phyloP scores from a whole-genome alignment of 2,113 vertebrate species.

The Chunga burmeisteri region DNA sequence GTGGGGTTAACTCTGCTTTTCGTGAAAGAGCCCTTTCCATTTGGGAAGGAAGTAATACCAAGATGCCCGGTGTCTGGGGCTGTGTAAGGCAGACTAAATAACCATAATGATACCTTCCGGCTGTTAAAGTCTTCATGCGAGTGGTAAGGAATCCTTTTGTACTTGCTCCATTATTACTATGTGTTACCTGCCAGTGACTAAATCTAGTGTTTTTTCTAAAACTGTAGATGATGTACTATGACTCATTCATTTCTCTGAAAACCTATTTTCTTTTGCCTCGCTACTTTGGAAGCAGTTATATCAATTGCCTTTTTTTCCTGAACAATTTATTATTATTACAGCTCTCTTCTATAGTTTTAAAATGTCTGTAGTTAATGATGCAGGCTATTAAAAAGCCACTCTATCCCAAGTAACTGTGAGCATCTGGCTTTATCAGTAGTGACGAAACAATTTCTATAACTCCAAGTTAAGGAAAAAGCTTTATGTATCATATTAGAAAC shows the following conservation, averaged over 20 bases:
- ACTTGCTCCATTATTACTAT: fast-evolving
- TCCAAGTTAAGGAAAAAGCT: background rate
- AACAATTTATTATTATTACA: conserved; percentile 50
- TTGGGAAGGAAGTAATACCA: fast-evolving
- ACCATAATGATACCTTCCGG: fast-evolving
- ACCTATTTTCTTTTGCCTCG: background rate
- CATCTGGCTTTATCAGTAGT: conserved; percentile 12
- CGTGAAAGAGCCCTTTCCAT: fast-evolving
- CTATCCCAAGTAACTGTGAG: conserved; percentile 20
- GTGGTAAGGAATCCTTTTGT: background rate
- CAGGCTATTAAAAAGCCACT: conserved; percentile 33
- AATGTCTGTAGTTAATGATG: conserved; percentile 43
- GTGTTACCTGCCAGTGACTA: background rate
- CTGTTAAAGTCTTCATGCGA: fast-evolving
- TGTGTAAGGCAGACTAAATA: fast-evolving
- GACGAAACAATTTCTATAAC: background rate
- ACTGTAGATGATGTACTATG: background rate
- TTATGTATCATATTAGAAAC: background rate
- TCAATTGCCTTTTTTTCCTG: conserved; percentile 37
- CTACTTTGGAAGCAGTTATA: conserved; percentile 47
- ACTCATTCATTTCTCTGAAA: conserved; percentile 10
- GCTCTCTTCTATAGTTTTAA: conserved; percentile 7
- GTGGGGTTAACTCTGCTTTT: background rate
- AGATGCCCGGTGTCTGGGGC: too few species aligned
- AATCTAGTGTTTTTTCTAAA: background rate